These are phyloP conservation scores for Peucedramus taeniatus DNA, from an alignment of 2,113 vertebrate genomes.

Conservation along the genomic window DNA sequence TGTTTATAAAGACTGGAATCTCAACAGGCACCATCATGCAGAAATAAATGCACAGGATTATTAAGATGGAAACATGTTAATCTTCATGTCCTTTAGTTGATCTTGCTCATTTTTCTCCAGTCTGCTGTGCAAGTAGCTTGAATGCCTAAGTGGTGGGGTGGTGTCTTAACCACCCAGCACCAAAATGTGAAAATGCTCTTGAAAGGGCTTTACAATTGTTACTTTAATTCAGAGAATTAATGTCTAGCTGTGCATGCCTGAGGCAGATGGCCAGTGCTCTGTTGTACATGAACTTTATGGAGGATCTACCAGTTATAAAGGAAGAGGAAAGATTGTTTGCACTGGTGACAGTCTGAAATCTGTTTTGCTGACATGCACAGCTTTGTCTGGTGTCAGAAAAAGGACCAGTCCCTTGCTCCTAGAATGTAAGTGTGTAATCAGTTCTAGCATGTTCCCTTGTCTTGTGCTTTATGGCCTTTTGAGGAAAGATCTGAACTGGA, in stretches of 20 bases:
- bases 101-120: neutral
- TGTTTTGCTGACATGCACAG: neutral
- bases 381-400: neutral
- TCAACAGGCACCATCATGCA: neutral
- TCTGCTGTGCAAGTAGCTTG: neutral
- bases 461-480: neutral
- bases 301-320: neutral
- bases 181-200: neutral
- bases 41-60: neutral
- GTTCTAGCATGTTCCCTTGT: neutral
- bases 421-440: neutral
- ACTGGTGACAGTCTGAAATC: neutral
- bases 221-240: neutral
- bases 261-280: neutral
- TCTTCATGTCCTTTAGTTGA: neutral
- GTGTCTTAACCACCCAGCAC: neutral
- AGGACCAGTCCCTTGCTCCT: neutral
- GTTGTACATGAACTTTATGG: neutral
- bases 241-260: neutral
- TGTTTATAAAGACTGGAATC: neutral
- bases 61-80: neutral
- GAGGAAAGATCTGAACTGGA: neutral
- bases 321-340: neutral
- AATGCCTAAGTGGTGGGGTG: neutral
- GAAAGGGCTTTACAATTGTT: neutral